Percentiles rank a stretch among this genome's conserved stretches.
phyloP scores from a whole-genome alignment of 2,888 invertebrate genomes.

The Lycaena phlaeas region DNA sequence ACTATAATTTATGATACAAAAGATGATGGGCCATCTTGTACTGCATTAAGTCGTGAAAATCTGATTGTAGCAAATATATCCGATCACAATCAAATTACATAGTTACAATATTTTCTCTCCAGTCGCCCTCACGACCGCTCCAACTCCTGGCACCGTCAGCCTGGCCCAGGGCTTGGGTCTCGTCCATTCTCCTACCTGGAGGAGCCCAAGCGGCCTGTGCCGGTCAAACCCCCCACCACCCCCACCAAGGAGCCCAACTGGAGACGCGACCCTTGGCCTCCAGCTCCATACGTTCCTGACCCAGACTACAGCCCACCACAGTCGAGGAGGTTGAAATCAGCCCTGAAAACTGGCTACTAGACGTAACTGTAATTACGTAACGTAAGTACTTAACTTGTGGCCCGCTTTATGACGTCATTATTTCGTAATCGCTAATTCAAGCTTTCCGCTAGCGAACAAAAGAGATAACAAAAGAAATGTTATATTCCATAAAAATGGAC shows the following conservation, averaged over 20 bases:
- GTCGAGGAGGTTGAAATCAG: constrained; percentile 47
- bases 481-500: too few species aligned
- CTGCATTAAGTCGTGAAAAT: too few species aligned
- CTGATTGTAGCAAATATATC: too few species aligned
- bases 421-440: too few species aligned
- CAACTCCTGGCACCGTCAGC: constrained; percentile 41
- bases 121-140: constrained; percentile 35
- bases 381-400: too few species aligned
- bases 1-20: too few species aligned
- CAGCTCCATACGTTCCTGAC: constrained; percentile 36
- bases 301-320: constrained; percentile 51
- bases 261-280: constrained; percentile 33
- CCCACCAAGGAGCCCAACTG: constrained; percentile 26
- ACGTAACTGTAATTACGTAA: not conserved
- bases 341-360: constrained; percentile 39
- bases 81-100: too few species aligned
- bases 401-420: too few species aligned
- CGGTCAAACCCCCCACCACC: constrained; percentile 22
- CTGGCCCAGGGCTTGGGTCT: constrained; percentile 17
- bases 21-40: too few species aligned
- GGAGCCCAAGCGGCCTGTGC: constrained; percentile 31
- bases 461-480: too few species aligned
- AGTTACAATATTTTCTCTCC: too few species aligned
- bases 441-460: too few species aligned
- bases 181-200: constrained; percentile 51